phyloP scores from a whole-genome alignment of 2,797 vertebrate species.

The Phrynocephalus vlangalii region DNA sequence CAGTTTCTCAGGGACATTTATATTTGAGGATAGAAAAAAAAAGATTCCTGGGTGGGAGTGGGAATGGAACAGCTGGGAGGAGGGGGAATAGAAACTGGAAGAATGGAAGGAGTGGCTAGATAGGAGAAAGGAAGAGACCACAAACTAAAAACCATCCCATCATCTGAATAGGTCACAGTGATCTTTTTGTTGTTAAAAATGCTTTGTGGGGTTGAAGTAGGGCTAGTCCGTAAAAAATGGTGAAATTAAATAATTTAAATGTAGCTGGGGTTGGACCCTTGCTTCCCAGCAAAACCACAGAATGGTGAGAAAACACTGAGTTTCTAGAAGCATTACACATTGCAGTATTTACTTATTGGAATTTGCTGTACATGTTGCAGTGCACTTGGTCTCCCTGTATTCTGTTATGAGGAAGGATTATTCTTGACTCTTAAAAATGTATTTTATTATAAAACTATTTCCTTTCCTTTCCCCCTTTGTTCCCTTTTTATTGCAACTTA shows the following conservation, averaged over 20 bases:
- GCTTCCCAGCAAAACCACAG: background rate
- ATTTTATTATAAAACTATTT: background rate
- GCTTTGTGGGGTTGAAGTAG: background rate
- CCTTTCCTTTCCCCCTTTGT: too few species aligned
- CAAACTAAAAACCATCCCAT: too few species aligned
- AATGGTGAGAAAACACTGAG: background rate
- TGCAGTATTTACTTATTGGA: too few species aligned
- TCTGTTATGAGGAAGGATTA: background rate
- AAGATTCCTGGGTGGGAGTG: background rate
- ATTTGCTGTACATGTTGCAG: background rate
- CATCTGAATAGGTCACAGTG: too few species aligned
- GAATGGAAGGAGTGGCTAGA: background rate
- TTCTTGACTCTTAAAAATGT: background rate
- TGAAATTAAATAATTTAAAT: background rate
- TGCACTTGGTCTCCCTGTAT: background rate
- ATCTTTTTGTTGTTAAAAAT: too few species aligned
- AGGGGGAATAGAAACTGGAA: background rate
- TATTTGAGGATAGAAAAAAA: too few species aligned
- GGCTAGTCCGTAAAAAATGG: background rate
- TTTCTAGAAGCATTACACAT: too few species aligned
- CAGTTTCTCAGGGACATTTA: too few species aligned
- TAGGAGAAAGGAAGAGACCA: too few species aligned
- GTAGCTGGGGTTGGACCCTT: background rate
- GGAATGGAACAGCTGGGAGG: background rate
- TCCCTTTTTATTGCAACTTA: constrained; percentile 10